Base-by-base conservation (phyloP, 2,888 invertebrate species). In the Eupithecia tripunctaria region DNA sequence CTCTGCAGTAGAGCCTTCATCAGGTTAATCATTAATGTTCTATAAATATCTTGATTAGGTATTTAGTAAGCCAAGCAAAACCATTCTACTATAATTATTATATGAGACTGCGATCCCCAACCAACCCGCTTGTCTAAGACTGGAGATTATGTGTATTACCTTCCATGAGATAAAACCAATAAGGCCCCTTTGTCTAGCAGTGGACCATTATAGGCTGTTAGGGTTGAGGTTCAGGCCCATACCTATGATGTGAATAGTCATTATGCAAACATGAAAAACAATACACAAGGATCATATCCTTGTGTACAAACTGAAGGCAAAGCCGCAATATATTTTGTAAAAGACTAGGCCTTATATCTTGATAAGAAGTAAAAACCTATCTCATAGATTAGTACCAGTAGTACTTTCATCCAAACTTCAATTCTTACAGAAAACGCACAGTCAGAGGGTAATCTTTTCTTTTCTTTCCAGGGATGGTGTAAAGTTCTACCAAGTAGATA, bases 1-100 rank as follows among this genome's bases (percentile, higher is more conserved):
- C 94, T 96, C 76, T 97, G 96, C 88, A 96, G 96, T 88, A 94
- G 97, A 89, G 96, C 96, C 76, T 96, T 96, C 84, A 94, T 96
- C 84, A 95, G 96, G 97, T 96, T 93, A 91, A 91, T 47, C 21
- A 38, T 12, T 36, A 63, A 0, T 68, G 10, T 62, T 29, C 18
- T 25, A 21, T 59, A 1, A 56, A 25, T 25, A 47, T n/a, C 18
- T 41, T n/a, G 47, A n/a, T n/a, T n/a, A n/a, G n/a, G n/a, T n/a
- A n/a, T n/a, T n/a, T n/a, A n/a, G n/a, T n/a, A n/a, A n/a, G n/a
- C n/a, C n/a, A n/a, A n/a, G n/a, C n/a, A n/a, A n/a, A n/a, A n/a
- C n/a, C n/a, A n/a, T n/a, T n/a, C n/a, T n/a, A n/a, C n/a, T n/a
- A n/a, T n/a, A n/a, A n/a, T n/a, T n/a, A n/a, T n/a, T n/a, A n/a